Percentiles rank a stretch among this genome's conserved stretches.
phyloP scores from a whole-genome alignment of 2,888 invertebrate species.

The Lucinisca nassula region DNA sequence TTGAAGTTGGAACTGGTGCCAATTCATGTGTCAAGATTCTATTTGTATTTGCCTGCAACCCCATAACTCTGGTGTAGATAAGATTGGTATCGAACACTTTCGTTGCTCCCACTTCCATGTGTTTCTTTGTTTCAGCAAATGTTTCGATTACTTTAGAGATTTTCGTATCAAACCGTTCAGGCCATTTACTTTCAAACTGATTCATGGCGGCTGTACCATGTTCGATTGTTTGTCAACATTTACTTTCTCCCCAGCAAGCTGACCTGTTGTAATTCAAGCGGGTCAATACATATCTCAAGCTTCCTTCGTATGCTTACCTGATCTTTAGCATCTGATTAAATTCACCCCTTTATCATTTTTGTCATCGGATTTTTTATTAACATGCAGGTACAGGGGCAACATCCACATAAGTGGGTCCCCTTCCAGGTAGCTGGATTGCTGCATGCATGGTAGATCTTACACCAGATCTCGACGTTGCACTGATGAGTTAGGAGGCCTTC shows the following conservation, averaged over 20 bases:
- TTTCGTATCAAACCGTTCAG: slow-evolving; percentile 4
- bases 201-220: background rate
- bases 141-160: background rate
- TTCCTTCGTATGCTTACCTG: slow-evolving; percentile 30
- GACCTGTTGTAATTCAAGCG: slow-evolving; percentile 31
- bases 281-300: slow-evolving; percentile 33
- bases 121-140: background rate
- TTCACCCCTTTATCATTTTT: too few relatives aligned
- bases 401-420: too few relatives aligned
- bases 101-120: background rate
- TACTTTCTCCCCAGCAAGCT: background rate
- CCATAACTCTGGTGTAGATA: slow-evolving; percentile 1
- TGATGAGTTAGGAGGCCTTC: too few relatives aligned
- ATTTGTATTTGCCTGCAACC: slow-evolving; percentile 5
- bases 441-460: too few relatives aligned
- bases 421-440: too few relatives aligned
- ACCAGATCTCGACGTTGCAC: too few relatives aligned
- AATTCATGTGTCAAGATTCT: background rate
- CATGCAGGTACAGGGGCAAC: too few relatives aligned
- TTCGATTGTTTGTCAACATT: slow-evolving; percentile 21
- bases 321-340: slow-evolving; percentile 36
- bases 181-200: background rate
- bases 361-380: too few relatives aligned
- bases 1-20: slow-evolving; percentile 7
- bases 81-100: background rate